Evolutionary conservation across 2,888 invertebrate species (phyloP), one percentile per base, ranked within the genome.

Genomic region (Panopea generosa): DNA sequence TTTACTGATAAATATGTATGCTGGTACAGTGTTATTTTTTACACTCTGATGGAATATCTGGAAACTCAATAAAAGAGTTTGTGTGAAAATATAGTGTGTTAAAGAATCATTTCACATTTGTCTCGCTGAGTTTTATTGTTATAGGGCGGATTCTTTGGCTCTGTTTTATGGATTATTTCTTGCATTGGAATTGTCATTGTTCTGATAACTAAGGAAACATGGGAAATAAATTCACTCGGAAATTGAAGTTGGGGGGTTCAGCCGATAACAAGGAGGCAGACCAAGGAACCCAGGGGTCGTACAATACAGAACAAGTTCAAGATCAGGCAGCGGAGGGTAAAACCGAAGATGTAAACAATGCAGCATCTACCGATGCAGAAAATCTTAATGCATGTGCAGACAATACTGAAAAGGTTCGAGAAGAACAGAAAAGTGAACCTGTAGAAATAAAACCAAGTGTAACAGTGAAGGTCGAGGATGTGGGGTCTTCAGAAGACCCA

Each of bases 151-250:
- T 7, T 33, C 33, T 33, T 11, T 33, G 33, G 4, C 33, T 33
- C 11, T 11, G 11, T 33, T 33, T 33, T 33, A 33, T 33, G 33
- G 33, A 33, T 33, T 33, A 33, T 33, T 11, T 33, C 33, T 33
- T 33, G 33, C 33, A n/a, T n/a, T 33, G 33, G 33, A 33, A 33
- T 33, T 33, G 4, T 7, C 11, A 7, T 4, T 33, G 4, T 7
- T 33, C 33, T 11, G 4, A 7, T 7, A 33, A 33, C 33, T 33
- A 33, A 33, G 11, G 26, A 50, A 66, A 26, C 22, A 77, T 77
- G 77, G 77, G 77, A 45, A 77, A 77, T 72, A 77, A 72, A 53
- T 72, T 77, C 20, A 76, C 75, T 6, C 62, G 77, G 33, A 77
- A 77, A 47, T 68, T 77, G 22, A 77, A 77, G 49, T 40, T 72